These are phyloP conservation scores for Pogonocichla stellata DNA, from an alignment of 2,113 vertebrate species.

Conservation along the genomic window DNA sequence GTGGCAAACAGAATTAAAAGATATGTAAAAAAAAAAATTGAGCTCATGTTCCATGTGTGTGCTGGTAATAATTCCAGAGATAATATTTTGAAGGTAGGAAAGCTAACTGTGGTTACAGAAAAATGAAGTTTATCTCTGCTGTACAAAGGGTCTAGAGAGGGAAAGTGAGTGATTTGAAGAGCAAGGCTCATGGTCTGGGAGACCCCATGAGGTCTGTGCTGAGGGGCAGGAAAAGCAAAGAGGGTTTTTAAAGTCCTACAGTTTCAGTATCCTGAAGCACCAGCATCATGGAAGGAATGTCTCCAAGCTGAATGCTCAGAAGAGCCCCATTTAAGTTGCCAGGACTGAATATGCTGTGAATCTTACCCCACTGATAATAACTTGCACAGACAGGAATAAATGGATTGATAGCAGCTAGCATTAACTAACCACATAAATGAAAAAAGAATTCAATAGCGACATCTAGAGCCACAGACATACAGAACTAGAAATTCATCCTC, in stretches of 20 bases:
- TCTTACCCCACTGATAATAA: not conserved
- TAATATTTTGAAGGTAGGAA: not conserved
- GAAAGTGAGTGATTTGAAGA: not conserved
- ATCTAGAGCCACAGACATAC: conserved; percentile 31
- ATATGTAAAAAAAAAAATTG: not conserved
- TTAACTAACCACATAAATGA: not conserved
- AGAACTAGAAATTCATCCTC: not conserved
- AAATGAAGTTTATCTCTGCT: not conserved
- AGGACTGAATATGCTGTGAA: not conserved
- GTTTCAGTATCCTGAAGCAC: not conserved
- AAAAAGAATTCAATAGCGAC: conserved; percentile 46
- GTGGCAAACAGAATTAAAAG: not conserved
- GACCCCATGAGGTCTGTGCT: not conserved
- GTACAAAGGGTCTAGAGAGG: not conserved
- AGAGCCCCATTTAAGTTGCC: not conserved
- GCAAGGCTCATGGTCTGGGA: fast-evolving
- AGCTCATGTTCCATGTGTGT: fast-evolving
- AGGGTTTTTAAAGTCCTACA: not conserved
- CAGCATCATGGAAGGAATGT: not conserved
- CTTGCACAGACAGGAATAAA: not conserved
- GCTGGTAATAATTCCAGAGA: not conserved
- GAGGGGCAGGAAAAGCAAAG: not conserved
- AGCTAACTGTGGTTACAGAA: not conserved
- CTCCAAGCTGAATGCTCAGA: not conserved
- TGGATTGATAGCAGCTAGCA: not conserved